A percentile compares a stretch with the other conserved stretches of the same genome.
Evolutionary conservation across 2,797 vertebrate species (phyloP).

Genomic region (Dicrostonyx torquatus): DNA sequence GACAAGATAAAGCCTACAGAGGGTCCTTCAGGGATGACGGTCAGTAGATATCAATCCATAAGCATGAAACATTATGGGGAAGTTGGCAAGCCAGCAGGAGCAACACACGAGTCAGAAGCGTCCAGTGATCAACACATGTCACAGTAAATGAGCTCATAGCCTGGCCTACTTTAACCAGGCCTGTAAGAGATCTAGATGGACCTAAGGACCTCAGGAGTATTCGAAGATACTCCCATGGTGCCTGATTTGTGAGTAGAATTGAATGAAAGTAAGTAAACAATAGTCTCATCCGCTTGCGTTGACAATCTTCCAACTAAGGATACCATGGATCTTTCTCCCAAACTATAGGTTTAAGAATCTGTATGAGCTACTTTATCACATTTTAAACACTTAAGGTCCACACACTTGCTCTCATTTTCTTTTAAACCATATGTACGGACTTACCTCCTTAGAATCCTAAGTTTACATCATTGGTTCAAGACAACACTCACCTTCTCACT

Average conservation of each 20-base stretch:
- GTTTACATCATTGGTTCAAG: constrained; percentile 10
- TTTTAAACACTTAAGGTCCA: constrained; percentile 18
- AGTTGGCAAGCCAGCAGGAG: background rate
- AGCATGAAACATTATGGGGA: background rate
- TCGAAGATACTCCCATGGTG: background rate
- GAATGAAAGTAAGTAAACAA: background rate
- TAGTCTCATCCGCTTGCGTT: background rate
- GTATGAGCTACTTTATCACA: background rate
- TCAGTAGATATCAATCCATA: background rate
- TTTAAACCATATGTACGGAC: background rate
- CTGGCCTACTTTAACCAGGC: background rate
- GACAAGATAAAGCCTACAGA: background rate
- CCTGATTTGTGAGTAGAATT: constrained; percentile 6
- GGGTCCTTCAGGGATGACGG: background rate
- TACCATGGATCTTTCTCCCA: background rate
- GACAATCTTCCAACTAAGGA: constrained; percentile 21
- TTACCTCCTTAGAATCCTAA: constrained; percentile 21
- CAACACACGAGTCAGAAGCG: background rate
- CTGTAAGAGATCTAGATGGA: background rate
- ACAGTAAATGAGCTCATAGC: background rate
- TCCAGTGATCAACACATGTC: background rate
- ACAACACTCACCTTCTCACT: background rate
- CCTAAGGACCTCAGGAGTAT: background rate
- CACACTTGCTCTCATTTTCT: background rate
- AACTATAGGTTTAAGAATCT: background rate